Evolutionary conservation across 2,113 vertebrate genomes (phyloP).

Genomic region (rat (Rattus norvegicus)): DNA sequence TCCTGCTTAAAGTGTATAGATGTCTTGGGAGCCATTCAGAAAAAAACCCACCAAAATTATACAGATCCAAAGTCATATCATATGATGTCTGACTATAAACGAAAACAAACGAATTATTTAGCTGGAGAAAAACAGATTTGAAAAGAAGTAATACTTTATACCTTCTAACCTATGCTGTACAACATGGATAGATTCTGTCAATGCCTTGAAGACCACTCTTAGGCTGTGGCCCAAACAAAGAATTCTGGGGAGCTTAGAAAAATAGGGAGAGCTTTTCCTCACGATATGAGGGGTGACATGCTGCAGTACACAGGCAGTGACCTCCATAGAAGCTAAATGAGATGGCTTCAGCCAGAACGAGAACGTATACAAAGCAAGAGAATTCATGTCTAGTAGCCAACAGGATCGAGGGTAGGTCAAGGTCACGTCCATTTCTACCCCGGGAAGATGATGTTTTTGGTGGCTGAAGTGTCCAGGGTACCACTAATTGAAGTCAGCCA

Average conservation of each 20-base stretch:
- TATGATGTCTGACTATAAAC: background rate
- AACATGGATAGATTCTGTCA: background rate
- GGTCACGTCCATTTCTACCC: background rate
- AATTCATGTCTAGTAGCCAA: background rate
- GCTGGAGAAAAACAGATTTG: background rate
- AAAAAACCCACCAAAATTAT: background rate
- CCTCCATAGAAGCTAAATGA: background rate
- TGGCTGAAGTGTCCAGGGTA: background rate
- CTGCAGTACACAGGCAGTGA: background rate
- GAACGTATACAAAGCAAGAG: background rate
- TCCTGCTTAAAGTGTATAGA: slow-evolving; percentile 4
- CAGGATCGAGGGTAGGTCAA: background rate
- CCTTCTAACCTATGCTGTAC: background rate
- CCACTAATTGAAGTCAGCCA: background rate
- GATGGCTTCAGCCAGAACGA: background rate
- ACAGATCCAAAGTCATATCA: background rate
- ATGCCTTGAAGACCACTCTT: background rate
- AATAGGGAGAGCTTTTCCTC: slow-evolving; percentile 33
- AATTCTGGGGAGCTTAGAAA: background rate
- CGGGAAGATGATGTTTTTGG: background rate
- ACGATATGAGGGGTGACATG: background rate
- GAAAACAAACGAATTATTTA: background rate
- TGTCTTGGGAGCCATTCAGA: background rate
- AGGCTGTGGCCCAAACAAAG: background rate
- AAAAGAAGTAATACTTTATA: background rate